A percentile compares a stretch with the other conserved stretches of the same genome.
phyloP scores from a whole-genome alignment of 2,888 invertebrate genomes.

The Ochlodes sylvanus region DNA sequence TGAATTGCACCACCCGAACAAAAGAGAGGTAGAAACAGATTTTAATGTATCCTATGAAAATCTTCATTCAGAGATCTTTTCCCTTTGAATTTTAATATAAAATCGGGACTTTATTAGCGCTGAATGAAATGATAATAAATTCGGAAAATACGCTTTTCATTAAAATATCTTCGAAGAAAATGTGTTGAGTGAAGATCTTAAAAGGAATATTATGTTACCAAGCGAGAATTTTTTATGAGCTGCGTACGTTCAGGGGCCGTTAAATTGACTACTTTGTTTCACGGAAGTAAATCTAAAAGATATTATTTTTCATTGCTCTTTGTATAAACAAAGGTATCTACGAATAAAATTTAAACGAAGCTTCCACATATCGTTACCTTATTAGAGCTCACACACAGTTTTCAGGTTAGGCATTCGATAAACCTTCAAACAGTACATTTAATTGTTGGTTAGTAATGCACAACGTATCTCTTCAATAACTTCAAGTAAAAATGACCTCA shows the following conservation, averaged over 20 bases:
- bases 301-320: neutral
- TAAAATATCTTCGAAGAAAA: constrained; percentile 31
- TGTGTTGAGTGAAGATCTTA: constrained; percentile 30
- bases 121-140: constrained; percentile 72
- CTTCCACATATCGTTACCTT: too few species aligned
- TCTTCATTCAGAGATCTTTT: constrained; percentile 74
- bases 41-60: constrained; percentile 84
- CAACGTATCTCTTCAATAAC: too few species aligned
- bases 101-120: constrained; percentile 80
- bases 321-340: neutral
- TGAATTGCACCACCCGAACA: constrained; percentile 52
- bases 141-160: constrained; percentile 59
- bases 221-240: constrained; percentile 32
- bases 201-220: constrained; percentile 38
- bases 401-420: too few species aligned
- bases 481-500: too few species aligned
- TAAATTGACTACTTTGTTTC: constrained; percentile 18
- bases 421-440: too few species aligned
- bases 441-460: too few species aligned
- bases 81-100: constrained; percentile 82
- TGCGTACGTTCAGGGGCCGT: constrained; percentile 21
- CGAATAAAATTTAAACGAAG: too few species aligned
- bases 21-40: constrained; percentile 78
- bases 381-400: too few species aligned
- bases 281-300: neutral